Percentiles rank a stretch among this genome's conserved stretches.
These are phyloP conservation scores for Musca domestica DNA, from an alignment of 1,140 invertebrate genomes.

Conservation along the genomic window DNA sequence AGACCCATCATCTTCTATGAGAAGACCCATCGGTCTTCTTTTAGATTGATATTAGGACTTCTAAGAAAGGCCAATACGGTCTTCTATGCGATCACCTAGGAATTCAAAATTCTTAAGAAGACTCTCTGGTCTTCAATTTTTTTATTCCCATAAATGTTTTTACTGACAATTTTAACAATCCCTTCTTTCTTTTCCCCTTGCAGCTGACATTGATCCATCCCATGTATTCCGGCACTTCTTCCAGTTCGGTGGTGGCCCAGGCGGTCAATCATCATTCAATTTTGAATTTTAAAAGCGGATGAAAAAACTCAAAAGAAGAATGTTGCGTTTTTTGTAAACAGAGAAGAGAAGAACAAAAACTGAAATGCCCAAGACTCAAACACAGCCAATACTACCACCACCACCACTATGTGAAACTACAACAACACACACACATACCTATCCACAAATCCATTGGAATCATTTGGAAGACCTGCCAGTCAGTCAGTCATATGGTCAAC, in stretches of 20 bases:
- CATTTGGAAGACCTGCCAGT: too few relatives aligned
- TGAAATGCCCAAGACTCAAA: not conserved
- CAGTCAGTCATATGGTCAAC: too few relatives aligned
- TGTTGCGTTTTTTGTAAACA: conserved; percentile 11
- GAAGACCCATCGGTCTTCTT: too few relatives aligned
- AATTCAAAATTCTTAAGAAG: too few relatives aligned
- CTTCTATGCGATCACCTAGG: too few relatives aligned
- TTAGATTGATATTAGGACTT: too few relatives aligned
- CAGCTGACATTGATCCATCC: conserved; percentile 50
- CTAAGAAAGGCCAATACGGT: too few relatives aligned
- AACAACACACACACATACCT: too few relatives aligned
- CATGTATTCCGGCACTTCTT: conserved; percentile 53
- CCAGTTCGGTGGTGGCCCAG: conserved; percentile 39
- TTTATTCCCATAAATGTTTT: too few relatives aligned
- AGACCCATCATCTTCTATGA: too few relatives aligned
- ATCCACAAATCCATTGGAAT: too few relatives aligned
- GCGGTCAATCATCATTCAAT: conserved; percentile 34
- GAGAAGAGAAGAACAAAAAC: not conserved
- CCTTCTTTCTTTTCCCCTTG: conserved; percentile 19
- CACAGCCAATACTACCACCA: not conserved
- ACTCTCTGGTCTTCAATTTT: too few relatives aligned
- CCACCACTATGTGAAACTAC: not conserved
- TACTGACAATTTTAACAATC: not conserved
- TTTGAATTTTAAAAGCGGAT: conserved; percentile 43
- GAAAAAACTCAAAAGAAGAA: not conserved